Evolutionary conservation across 2,113 vertebrate species (phyloP).

Genomic region (Pomatostomus ruficeps): DNA sequence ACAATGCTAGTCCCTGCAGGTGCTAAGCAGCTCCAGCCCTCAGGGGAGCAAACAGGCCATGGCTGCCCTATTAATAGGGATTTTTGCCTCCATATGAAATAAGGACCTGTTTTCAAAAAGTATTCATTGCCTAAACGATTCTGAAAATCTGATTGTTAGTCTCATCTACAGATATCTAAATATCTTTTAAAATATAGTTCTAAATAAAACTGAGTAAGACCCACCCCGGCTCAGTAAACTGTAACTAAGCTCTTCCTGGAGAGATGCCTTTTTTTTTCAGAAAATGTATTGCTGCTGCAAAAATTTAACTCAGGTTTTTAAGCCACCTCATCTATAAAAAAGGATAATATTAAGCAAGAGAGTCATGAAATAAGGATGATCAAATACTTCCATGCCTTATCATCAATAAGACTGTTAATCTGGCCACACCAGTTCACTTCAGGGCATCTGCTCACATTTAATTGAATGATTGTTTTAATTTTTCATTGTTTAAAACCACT

Average conservation of each 20-base stretch:
- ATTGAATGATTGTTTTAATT: conserved; percentile 63
- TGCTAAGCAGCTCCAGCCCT: background rate
- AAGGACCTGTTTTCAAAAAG: background rate
- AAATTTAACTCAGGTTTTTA: background rate
- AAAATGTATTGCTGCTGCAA: background rate
- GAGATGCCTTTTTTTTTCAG: background rate
- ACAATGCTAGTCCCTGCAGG: background rate
- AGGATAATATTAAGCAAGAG: conserved; percentile 25
- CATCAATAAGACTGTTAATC: conserved; percentile 45
- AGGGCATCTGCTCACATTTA: conserved; percentile 48
- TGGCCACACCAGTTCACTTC: conserved; percentile 41
- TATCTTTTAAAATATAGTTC: background rate
- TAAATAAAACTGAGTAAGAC: background rate
- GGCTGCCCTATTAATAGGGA: background rate
- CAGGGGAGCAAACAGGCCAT: background rate
- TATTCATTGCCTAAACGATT: background rate
- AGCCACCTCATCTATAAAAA: conserved; percentile 6
- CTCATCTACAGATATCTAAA: background rate
- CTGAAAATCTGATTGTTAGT: background rate
- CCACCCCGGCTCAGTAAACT: background rate
- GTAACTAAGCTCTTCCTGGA: background rate
- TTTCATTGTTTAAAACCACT: conserved; percentile 64
- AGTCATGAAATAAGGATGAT: conserved; percentile 43
- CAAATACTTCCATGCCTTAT: conserved; percentile 17
- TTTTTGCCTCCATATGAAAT: background rate